A percentile compares a stretch with the other conserved stretches of the same genome.
These are phyloP conservation scores for Pseudorhiza aurosa DNA, from an alignment of 30 jellyfish, hydroid and myxozoan genomes.

Conservation along the genomic window DNA sequence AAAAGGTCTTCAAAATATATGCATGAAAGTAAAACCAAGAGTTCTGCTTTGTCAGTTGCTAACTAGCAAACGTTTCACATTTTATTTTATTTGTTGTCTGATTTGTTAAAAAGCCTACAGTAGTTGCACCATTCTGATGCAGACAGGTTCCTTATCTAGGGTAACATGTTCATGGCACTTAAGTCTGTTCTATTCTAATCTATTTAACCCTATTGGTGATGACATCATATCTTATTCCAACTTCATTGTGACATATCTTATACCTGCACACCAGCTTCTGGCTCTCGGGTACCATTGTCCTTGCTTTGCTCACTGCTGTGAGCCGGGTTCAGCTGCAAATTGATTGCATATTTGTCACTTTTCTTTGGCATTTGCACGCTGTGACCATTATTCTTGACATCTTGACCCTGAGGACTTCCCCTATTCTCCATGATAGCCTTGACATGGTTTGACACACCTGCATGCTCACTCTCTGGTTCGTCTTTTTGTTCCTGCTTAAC, in stretches of 20 bases:
- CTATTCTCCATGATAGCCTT: slow-evolving; percentile 34
- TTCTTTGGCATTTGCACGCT: neutral
- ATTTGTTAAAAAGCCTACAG: too few relatives aligned
- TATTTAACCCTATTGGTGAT: too few relatives aligned
- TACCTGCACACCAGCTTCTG: neutral
- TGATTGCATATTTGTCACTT: slow-evolving; percentile 35
- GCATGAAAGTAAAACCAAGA: too few relatives aligned
- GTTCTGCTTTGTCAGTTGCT: too few relatives aligned
- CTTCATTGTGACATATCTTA: neutral
- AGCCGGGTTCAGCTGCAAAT: slow-evolving; percentile 50
- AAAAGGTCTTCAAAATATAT: too few relatives aligned
- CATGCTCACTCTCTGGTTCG: slow-evolving; percentile 43
- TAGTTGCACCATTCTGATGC: too few relatives aligned
- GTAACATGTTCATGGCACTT: too few relatives aligned
- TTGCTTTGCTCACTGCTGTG: slow-evolving; percentile 3
- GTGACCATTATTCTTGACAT: neutral
- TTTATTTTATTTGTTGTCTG: too few relatives aligned
- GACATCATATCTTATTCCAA: too few relatives aligned
- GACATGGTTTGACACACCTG: slow-evolving; percentile 39
- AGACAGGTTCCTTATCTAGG: too few relatives aligned
- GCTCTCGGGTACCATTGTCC: neutral
- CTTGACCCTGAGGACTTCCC: slow-evolving; percentile 10
- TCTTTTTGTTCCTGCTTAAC: slow-evolving; percentile 57
- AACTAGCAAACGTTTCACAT: too few relatives aligned
- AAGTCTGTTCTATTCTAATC: too few relatives aligned